Evolutionary conservation across 2,888 invertebrate genomes (phyloP).

Genomic region (Ophion costatus): DNA sequence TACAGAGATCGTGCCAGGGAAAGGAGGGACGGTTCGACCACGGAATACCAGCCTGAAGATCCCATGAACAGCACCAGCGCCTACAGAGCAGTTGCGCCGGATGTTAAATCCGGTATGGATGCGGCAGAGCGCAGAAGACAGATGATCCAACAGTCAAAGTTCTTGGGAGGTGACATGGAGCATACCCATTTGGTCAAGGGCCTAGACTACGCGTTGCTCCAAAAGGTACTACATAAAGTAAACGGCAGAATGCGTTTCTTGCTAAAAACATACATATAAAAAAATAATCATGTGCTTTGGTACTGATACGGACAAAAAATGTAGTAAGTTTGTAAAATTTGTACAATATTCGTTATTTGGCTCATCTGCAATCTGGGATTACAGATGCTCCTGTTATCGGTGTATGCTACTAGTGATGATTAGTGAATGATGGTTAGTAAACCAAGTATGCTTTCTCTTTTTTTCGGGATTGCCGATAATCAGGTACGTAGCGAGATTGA

Average conservation of each 20-base stretch:
- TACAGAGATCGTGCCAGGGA: conserved; percentile 96
- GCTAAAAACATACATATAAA: neutral
- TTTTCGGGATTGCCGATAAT: neutral
- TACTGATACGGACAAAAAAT: too few species aligned
- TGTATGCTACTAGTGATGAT: neutral
- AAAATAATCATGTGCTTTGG: too few species aligned
- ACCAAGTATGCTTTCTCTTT: neutral
- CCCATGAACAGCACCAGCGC: conserved; percentile 94
- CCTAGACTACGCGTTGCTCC: conserved; percentile 95
- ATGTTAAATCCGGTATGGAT: conserved; percentile 96
- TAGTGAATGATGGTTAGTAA: too few species aligned
- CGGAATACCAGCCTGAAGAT: conserved; percentile 93
- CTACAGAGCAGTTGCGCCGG: conserved; percentile 97
- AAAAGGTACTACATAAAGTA: conserved; percentile 93
- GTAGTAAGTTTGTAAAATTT: too few species aligned
- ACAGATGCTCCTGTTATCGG: neutral
- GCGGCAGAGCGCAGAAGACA: conserved; percentile 97
- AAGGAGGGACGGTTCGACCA: conserved; percentile 92
- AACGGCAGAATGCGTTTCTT: neutral
- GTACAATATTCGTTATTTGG: too few species aligned
- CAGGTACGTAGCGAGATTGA: conserved; percentile 92
- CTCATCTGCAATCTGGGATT: neutral
- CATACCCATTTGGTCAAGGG: conserved; percentile 99
- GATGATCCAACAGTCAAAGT: conserved; percentile 99
- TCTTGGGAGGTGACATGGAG: conserved; percentile 99